These are phyloP conservation scores for Heliconius ethilla DNA, from an alignment of 2,888 invertebrate species.

Conservation along the genomic window DNA sequence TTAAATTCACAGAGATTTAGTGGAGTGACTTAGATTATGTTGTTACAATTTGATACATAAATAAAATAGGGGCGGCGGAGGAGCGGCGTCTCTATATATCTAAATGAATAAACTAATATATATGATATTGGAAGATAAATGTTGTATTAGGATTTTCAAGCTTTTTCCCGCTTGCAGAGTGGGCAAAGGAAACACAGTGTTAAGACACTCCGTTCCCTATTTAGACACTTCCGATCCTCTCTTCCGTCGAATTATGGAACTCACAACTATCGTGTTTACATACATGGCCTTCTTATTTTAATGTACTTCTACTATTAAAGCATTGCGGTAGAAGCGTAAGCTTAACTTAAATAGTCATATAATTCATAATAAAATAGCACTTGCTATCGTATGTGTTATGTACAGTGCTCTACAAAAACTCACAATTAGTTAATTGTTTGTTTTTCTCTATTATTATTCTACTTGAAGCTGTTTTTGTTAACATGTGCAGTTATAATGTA, in stretches of 20 bases:
- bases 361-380: neutral
- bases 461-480: neutral
- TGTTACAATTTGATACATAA: conserved; percentile 19
- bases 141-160: too few relatives aligned
- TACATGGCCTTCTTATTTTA: too few relatives aligned
- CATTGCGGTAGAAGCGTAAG: neutral
- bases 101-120: neutral
- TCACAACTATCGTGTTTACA: too few relatives aligned
- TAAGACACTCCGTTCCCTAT: too few relatives aligned
- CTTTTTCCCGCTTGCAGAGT: too few relatives aligned
- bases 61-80: conserved; percentile 12
- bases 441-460: neutral
- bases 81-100: neutral
- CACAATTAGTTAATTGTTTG: conserved; percentile 1
- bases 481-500: neutral
- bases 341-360: neutral
- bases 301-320: too few relatives aligned
- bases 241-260: too few relatives aligned
- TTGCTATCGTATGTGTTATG: neutral
- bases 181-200: too few relatives aligned
- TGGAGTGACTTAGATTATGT: conserved; percentile 26
- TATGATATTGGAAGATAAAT: neutral
- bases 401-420: neutral
- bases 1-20: conserved; percentile 29
- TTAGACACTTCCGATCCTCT: too few relatives aligned